These are phyloP conservation scores for Drosophila infuscata DNA, from an alignment of 2,888 invertebrate genomes.

Conservation along the genomic window DNA sequence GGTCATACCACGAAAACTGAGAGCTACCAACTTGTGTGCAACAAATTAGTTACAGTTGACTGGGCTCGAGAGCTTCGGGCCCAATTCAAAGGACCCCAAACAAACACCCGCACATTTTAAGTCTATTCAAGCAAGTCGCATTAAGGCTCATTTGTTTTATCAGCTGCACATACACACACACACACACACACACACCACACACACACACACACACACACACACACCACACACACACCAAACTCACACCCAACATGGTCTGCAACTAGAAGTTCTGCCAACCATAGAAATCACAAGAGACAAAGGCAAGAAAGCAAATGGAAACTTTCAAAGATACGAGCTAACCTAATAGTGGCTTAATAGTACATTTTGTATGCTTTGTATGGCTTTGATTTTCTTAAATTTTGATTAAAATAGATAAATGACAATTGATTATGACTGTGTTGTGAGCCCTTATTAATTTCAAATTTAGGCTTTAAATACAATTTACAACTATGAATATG, in stretches of 20 bases:
- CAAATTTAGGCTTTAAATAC: neutral
- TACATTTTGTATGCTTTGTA: conserved; percentile 10
- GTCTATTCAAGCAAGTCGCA: conserved; percentile 79
- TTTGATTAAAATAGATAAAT: neutral
- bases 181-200: conserved; percentile 37
- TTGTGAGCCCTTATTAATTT: neutral
- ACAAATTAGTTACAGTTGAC: conserved; percentile 77
- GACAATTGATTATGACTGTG: neutral
- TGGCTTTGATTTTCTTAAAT: neutral
- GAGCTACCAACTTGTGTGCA: conserved; percentile 51
- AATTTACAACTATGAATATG: neutral
- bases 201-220: conserved; percentile 3
- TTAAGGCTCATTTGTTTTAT: conserved; percentile 83
- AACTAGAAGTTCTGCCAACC: conserved; percentile 19
- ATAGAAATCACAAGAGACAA: conserved; percentile 31
- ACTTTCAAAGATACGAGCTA: conserved; percentile 23
- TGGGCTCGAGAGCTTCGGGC: conserved; percentile 53
- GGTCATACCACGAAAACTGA: conserved; percentile 5
- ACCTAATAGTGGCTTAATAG: neutral
- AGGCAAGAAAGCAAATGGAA: conserved; percentile 34
- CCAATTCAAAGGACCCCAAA: conserved; percentile 35
- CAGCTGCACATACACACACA: conserved; percentile 70
- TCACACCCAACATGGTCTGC: conserved; percentile 5
- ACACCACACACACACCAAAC: conserved; percentile 30
- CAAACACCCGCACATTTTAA: conserved; percentile 60